A percentile compares a stretch with the other conserved stretches of the same genome.
Conservation (phyloP, 2,113 vertebrate genomes). For the Elephas maximus region DNA sequence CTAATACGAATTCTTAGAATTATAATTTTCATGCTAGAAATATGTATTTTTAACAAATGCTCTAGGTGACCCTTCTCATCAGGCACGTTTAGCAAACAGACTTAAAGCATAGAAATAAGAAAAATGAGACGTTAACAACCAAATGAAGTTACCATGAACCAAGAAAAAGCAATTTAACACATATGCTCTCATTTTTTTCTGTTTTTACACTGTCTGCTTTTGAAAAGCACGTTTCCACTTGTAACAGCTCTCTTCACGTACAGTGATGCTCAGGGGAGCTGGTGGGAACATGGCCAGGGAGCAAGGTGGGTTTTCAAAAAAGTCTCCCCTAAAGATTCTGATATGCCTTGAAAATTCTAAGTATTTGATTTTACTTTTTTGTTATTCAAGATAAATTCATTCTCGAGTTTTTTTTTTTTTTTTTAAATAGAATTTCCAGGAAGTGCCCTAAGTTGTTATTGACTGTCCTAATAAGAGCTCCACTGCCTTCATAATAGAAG, state of each 20-base stretch:
- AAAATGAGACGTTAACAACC: neutral
- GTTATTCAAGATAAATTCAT: neutral
- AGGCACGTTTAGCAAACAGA: neutral
- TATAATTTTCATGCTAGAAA: neutral
- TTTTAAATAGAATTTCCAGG: neutral
- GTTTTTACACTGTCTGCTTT: neutral
- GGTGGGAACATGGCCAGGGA: neutral
- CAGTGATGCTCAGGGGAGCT: neutral
- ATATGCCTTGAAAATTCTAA: slow-evolving; percentile 40
- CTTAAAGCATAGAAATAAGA: neutral
- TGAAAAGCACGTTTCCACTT: neutral
- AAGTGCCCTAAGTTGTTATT: neutral
- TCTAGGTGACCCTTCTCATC: neutral
- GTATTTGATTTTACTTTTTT: slow-evolving; percentile 2
- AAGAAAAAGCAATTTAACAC: neutral
- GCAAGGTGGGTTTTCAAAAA: neutral
- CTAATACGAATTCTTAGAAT: neutral
- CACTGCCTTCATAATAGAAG: neutral
- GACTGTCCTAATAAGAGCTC: neutral
- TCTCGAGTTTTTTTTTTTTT: neutral
- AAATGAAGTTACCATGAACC: neutral
- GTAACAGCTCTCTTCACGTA: neutral
- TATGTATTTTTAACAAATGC: slow-evolving; percentile 9
- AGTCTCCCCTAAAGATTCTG: neutral
- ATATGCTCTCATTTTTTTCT: neutral